Conservation (phyloP, 2,113 vertebrate genomes). For the Leucoraja erinaceus region DNA sequence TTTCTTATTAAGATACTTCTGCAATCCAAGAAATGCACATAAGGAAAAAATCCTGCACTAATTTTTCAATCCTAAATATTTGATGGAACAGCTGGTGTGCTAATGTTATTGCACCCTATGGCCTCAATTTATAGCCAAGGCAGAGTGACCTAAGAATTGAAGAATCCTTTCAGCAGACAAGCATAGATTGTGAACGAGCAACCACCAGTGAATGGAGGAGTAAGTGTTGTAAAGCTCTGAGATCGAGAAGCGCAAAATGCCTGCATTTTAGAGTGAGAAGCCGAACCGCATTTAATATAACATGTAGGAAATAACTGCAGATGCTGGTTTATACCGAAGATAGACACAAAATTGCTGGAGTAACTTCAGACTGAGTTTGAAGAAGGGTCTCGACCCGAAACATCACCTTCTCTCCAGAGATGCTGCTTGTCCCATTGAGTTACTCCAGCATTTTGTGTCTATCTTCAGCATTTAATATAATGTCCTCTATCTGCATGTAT, state of each 20-base stretch:
- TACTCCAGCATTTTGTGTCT: too few species aligned
- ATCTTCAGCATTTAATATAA: background rate
- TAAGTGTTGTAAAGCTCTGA: background rate
- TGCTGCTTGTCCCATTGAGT: too few species aligned
- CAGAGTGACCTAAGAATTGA: background rate
- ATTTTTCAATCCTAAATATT: background rate
- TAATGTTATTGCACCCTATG: background rate
- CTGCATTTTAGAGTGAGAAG: background rate
- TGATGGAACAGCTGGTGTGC: background rate
- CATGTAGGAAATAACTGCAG: too few species aligned
- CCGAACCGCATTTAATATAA: background rate
- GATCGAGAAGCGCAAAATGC: background rate
- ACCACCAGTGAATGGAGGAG: background rate
- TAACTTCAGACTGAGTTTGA: too few species aligned
- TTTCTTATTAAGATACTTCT: background rate
- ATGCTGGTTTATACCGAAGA: too few species aligned
- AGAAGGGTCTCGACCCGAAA: too few species aligned
- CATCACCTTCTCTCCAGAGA: too few species aligned
- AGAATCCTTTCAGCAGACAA: background rate
- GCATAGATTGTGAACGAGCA: background rate
- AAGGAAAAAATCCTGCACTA: background rate
- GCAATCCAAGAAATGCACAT: background rate
- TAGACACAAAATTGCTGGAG: too few species aligned
- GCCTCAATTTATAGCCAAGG: background rate
- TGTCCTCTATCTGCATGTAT: background rate